Conservation (phyloP, 2,888 invertebrate species). For the Phaonia tiefii region DNA sequence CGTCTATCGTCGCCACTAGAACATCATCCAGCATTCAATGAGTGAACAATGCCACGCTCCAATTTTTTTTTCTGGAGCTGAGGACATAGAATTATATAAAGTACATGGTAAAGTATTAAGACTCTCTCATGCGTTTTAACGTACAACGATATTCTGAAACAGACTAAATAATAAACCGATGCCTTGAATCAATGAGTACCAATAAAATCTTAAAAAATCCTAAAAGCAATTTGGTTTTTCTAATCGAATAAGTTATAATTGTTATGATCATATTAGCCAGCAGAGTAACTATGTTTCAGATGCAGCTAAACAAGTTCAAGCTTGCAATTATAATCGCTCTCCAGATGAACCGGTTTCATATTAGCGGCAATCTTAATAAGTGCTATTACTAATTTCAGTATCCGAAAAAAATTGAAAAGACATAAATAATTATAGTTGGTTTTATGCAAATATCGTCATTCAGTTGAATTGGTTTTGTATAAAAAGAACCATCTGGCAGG, state of each 20-base stretch:
- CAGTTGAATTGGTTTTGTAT: constrained; percentile 71
- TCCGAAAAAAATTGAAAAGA: constrained; percentile 19
- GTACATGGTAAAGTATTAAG: constrained; percentile 43
- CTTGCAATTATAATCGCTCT: constrained; percentile 7
- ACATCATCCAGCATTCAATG: constrained; percentile 24
- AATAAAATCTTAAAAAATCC: constrained; percentile 49
- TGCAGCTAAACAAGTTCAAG: constrained; percentile 33
- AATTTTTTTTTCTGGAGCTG: constrained; percentile 43
- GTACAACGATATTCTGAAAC: constrained; percentile 34
- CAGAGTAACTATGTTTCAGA: background rate
- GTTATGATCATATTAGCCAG: background rate
- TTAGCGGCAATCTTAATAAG: constrained; percentile 28
- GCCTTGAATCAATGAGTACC: constrained; percentile 42
- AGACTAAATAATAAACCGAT: constrained; percentile 16
- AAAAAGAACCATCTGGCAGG: constrained; percentile 70
- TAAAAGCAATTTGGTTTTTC: background rate
- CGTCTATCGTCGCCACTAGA: constrained; percentile 67
- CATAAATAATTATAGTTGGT: constrained; percentile 64
- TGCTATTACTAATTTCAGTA: constrained; percentile 15
- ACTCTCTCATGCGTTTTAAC: constrained; percentile 34
- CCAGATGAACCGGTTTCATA: constrained; percentile 53
- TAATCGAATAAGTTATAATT: constrained; percentile 10
- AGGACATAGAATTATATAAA: constrained; percentile 33
- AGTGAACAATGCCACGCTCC: constrained; percentile 66
- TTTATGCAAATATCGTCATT: constrained; percentile 59